Conservation (phyloP, 2,888 invertebrate species). For the Tortricodes alternella region DNA sequence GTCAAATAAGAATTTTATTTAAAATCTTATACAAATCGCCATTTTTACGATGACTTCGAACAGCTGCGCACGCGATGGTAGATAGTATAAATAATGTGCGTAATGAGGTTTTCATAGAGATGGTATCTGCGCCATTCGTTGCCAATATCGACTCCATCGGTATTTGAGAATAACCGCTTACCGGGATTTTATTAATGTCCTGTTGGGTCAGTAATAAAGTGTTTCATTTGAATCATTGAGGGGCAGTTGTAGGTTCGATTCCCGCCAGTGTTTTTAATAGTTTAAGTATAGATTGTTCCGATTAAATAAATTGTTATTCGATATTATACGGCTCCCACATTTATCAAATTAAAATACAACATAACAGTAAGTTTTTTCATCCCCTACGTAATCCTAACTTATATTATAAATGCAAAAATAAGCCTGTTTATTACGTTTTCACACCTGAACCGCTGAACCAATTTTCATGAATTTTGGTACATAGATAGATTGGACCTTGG, state of each 20-base stretch:
- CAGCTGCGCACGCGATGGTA: constrained; percentile 4
- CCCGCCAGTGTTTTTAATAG: too few species aligned
- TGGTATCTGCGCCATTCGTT: constrained; percentile 13
- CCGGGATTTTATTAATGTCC: background rate
- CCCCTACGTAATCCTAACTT: too few species aligned
- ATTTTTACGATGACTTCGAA: background rate
- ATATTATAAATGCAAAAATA: too few species aligned
- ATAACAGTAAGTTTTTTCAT: too few species aligned
- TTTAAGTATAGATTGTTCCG: too few species aligned
- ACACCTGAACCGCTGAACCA: too few species aligned
- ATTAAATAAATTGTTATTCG: too few species aligned
- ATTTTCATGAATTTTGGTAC: too few species aligned
- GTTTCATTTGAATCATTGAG: background rate
- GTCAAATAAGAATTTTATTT: background rate
- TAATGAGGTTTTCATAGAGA: constrained; percentile 23
- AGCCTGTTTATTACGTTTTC: too few species aligned
- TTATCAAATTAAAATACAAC: too few species aligned
- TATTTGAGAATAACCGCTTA: constrained; percentile 17
- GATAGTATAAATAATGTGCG: constrained; percentile 26
- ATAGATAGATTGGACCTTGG: too few species aligned
- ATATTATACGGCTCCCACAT: too few species aligned
- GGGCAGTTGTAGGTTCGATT: background rate
- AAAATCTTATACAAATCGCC: background rate
- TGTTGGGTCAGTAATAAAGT: background rate
- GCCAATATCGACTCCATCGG: constrained; percentile 15